Evolutionary conservation across 2,888 invertebrate genomes (phyloP).

Genomic region (Electrophaes corylata): DNA sequence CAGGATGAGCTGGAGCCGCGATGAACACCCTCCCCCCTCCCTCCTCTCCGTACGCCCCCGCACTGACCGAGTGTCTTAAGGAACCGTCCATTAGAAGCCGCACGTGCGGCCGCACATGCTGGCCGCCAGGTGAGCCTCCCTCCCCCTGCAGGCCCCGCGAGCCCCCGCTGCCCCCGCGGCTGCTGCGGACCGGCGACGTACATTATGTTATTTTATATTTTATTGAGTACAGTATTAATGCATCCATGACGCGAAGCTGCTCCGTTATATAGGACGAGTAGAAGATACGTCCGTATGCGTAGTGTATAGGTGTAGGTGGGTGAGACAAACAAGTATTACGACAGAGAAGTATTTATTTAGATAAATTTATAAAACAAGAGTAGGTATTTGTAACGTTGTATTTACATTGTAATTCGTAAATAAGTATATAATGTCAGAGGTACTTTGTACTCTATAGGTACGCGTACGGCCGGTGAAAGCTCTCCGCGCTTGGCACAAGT

Average conservation of each 20-base stretch:
- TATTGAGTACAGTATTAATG: slow-evolving; percentile 59
- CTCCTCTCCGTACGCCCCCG: background rate
- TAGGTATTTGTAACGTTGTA: slow-evolving; percentile 38
- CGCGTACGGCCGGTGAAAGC: background rate
- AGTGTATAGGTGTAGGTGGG: slow-evolving; percentile 23
- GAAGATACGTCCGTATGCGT: too few species aligned
- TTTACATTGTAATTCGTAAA: slow-evolving; percentile 27
- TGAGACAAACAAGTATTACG: slow-evolving; percentile 48
- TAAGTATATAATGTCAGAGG: background rate
- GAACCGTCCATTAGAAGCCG: slow-evolving; percentile 54
- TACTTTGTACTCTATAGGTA: too few species aligned
- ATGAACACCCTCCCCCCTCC: slow-evolving; percentile 28
- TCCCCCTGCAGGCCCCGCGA: too few species aligned
- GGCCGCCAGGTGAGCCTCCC: too few species aligned
- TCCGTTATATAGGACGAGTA: too few species aligned
- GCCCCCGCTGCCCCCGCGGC: too few species aligned
- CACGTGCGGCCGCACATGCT: too few species aligned
- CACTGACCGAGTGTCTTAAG: slow-evolving; percentile 46
- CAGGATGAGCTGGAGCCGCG: slow-evolving; percentile 59
- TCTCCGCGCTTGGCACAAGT: background rate
- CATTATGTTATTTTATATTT: background rate
- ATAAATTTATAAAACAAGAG: slow-evolving; percentile 46
- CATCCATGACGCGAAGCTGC: slow-evolving; percentile 35
- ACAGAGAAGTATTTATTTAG: slow-evolving; percentile 57
- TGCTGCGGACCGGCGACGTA: too few species aligned